Conservation (phyloP, 2,113 vertebrate genomes). For the Nipponia nippon region DNA sequence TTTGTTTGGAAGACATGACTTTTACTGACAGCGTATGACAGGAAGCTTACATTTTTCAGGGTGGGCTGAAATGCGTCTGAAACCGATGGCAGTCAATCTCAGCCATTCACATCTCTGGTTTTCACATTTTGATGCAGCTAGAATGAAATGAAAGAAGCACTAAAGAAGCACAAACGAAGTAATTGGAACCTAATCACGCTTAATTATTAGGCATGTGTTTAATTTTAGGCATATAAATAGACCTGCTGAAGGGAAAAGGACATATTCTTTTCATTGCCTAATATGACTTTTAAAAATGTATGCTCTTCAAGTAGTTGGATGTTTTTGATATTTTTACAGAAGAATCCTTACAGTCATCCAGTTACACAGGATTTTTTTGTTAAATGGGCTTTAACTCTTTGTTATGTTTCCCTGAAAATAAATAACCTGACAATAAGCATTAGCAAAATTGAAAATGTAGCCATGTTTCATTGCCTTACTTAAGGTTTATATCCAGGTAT, state of each 20-base stretch:
- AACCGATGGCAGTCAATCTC: conserved; percentile 3
- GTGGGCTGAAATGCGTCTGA: conserved; percentile 31
- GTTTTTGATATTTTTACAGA: neutral
- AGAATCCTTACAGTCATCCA: neutral
- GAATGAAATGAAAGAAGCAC: neutral
- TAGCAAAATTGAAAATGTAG: neutral
- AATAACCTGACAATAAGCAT: neutral
- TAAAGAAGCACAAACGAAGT: conserved; percentile 11
- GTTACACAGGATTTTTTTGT: neutral
- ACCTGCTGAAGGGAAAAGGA: conserved; percentile 36
- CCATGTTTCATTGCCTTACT: neutral
- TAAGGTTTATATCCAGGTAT: neutral
- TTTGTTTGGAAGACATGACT: conserved; percentile 14
- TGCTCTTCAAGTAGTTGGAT: neutral
- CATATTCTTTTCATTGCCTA: conserved; percentile 21
- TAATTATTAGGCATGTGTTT: conserved; percentile 56
- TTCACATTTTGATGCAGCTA: neutral
- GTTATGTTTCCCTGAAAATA: neutral
- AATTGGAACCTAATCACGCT: conserved; percentile 34
- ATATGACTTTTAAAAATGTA: neutral
- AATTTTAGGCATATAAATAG: conserved; percentile 51
- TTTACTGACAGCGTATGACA: conserved; percentile 24
- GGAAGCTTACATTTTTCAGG: conserved; percentile 7
- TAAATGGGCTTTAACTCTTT: neutral
- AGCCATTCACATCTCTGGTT: conserved; percentile 8